phyloP scores from a whole-genome alignment of 2,113 vertebrate species.

The Tenrec ecaudatus region DNA sequence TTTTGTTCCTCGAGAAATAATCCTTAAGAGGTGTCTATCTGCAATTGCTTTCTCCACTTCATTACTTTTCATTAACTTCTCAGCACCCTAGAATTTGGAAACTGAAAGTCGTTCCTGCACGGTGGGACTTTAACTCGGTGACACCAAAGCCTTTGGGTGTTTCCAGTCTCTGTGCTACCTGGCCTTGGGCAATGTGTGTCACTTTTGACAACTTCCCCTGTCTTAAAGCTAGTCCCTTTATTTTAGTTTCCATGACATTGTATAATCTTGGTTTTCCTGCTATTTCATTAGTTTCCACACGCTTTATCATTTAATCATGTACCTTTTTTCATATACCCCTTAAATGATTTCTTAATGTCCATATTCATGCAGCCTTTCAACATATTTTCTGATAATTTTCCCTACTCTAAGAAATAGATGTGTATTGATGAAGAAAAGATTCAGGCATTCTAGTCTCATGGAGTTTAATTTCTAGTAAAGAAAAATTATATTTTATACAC shows the following conservation, averaged over 20 bases:
- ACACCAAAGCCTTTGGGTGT: neutral
- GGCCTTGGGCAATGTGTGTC: neutral
- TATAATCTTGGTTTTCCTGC: neutral
- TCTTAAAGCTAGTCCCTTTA: neutral
- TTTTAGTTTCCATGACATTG: neutral
- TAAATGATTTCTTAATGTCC: neutral
- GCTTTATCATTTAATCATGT: neutral
- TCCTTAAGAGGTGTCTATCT: neutral
- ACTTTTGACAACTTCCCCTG: neutral
- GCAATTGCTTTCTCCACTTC: neutral
- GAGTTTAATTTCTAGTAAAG: neutral
- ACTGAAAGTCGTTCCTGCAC: neutral
- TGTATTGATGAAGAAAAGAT: neutral
- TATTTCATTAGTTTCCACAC: neutral
- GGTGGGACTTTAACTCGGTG: neutral
- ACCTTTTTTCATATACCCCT: neutral
- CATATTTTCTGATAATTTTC: neutral
- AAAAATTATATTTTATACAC: neutral
- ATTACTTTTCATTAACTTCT: conserved; percentile 5
- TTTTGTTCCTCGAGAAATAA: neutral
- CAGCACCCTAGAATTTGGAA: neutral
- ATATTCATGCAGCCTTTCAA: neutral
- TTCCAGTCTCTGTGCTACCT: neutral
- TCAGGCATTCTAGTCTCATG: neutral
- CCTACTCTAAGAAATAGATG: neutral